These are phyloP conservation scores for Caerostris extrusa DNA, from an alignment of 1,140 invertebrate species.

Conservation along the genomic window DNA sequence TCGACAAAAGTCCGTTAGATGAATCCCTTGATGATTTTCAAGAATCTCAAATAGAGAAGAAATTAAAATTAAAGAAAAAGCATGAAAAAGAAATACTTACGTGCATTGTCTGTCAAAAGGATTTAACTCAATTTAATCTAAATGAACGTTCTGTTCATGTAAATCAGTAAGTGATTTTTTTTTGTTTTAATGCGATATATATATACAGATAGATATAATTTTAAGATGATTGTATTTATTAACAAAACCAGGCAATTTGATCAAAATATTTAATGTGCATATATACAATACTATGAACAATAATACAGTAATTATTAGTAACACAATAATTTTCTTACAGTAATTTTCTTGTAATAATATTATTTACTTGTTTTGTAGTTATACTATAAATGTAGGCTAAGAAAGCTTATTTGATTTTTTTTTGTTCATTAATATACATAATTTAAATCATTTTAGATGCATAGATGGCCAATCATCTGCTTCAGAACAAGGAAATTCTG, in stretches of 20 bases:
- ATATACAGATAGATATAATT: too few species aligned
- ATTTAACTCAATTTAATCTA: conserved; percentile 35
- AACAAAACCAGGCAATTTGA: too few species aligned
- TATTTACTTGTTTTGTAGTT: too few species aligned
- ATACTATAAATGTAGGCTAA: too few species aligned
- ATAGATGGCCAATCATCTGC: conserved; percentile 40
- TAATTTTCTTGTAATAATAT: too few species aligned
- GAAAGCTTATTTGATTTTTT: neutral
- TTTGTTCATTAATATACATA: neutral
- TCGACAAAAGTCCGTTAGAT: neutral
- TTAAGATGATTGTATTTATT: too few species aligned
- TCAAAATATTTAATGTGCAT: too few species aligned
- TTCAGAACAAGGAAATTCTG: neutral
- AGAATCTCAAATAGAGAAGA: conserved; percentile 23
- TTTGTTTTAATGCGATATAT: too few species aligned
- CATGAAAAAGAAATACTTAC: neutral
- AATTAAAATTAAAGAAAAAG: conserved; percentile 40
- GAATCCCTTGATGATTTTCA: conserved; percentile 44
- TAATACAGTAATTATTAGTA: too few species aligned
- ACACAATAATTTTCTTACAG: too few species aligned
- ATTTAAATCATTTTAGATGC: conserved; percentile 43
- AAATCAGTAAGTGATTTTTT: conserved; percentile 50
- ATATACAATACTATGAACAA: too few species aligned
- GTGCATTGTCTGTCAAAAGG: conserved; percentile 36
- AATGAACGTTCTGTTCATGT: conserved; percentile 58